Conservation (phyloP, 2,113 vertebrate genomes). For the Onychostruthus taczanowskii region DNA sequence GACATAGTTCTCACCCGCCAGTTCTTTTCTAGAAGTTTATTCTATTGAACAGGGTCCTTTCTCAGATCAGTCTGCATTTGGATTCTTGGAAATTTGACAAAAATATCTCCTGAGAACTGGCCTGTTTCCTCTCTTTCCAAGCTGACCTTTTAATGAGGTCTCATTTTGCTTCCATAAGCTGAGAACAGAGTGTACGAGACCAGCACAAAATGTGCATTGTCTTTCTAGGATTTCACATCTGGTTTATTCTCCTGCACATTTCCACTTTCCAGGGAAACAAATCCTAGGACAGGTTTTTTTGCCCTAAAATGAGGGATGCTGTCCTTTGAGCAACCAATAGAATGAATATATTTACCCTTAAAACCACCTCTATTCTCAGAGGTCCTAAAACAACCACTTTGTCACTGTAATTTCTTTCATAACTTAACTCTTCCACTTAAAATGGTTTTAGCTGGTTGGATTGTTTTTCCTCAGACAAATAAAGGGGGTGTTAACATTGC, state of each 20-base stretch:
- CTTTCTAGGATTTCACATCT: constrained; percentile 42
- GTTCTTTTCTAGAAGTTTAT: not conserved
- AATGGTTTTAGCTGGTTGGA: not conserved
- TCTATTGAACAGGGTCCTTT: not conserved
- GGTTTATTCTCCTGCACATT: not conserved
- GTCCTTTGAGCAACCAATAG: not conserved
- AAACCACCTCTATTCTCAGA: not conserved
- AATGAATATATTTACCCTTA: not conserved
- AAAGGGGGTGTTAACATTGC: not conserved
- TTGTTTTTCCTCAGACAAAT: not conserved
- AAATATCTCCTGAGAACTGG: constrained; percentile 54
- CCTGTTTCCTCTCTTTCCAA: constrained; percentile 25
- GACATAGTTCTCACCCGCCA: not conserved
- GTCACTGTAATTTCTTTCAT: not conserved
- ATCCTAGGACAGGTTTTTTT: not conserved
- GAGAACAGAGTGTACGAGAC: not conserved
- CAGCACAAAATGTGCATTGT: not conserved
- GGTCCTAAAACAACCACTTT: not conserved
- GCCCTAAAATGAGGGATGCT: not conserved
- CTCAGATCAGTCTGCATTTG: not conserved
- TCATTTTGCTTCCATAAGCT: constrained; percentile 30
- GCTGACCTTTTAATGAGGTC: constrained; percentile 43
- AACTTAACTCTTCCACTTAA: not conserved
- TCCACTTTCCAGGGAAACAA: not conserved
- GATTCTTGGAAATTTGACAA: constrained; percentile 32